A percentile compares a stretch with the other conserved stretches of the same genome.
phyloP scores from a whole-genome alignment of 2,113 vertebrate species.

The Pollachius pollachius region DNA sequence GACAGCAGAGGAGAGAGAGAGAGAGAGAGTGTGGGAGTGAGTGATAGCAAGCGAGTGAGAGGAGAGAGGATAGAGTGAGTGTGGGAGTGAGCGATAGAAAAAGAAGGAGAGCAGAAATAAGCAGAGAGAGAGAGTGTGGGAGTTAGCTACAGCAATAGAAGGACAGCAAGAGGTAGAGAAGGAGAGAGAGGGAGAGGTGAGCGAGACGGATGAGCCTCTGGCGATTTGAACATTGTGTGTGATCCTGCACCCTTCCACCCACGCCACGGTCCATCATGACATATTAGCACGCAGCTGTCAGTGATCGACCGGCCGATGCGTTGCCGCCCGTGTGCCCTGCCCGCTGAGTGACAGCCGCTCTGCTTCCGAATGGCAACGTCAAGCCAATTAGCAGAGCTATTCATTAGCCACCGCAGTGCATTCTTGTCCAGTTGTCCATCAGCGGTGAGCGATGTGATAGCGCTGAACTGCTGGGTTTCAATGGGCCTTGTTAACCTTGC shows the following conservation, averaged over 20 bases:
- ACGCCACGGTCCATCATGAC: slow-evolving; percentile 39
- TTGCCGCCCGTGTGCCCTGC: slow-evolving; percentile 57
- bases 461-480: not conserved
- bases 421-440: slow-evolving; percentile 38
- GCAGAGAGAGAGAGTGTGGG: too few relatives aligned
- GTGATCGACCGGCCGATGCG: slow-evolving; percentile 60
- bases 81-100: not conserved
- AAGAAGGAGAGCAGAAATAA: not conserved
- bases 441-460: slow-evolving; percentile 35
- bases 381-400: slow-evolving; percentile 59
- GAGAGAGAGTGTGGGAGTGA: not conserved
- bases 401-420: slow-evolving; percentile 45
- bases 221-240: slow-evolving; percentile 36
- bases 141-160: too few relatives aligned
- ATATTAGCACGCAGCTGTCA: slow-evolving; percentile 57
- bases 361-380: slow-evolving; percentile 47
- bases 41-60: not conserved
- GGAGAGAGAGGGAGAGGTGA: slow-evolving; percentile 13
- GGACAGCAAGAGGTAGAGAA: not conserved
- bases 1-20: not conserved
- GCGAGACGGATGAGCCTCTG: slow-evolving; percentile 17
- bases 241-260: slow-evolving; percentile 16
- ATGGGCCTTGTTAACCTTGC: too few relatives aligned
- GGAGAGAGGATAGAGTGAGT: not conserved
- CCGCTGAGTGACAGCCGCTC: slow-evolving; percentile 61